phyloP scores from a whole-genome alignment of 2,888 invertebrate genomes.

The Morpho helenor region DNA sequence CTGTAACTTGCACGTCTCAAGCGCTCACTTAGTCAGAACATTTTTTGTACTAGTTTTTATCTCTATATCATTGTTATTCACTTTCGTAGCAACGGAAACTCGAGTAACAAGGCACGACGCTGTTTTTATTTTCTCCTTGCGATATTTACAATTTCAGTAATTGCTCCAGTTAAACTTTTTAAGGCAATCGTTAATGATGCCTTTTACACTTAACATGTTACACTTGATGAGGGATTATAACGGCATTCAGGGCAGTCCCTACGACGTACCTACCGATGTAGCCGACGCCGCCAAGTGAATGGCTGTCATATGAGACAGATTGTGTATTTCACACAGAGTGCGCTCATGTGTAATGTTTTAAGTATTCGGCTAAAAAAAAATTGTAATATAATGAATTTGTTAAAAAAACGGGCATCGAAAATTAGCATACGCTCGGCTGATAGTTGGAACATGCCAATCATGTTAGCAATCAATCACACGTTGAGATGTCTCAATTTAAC shows the following conservation, averaged over 20 bases:
- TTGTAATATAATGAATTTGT: conserved; percentile 31
- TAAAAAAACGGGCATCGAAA: conserved; percentile 43
- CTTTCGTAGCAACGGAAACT: conserved; percentile 75
- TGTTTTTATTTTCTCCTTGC: conserved; percentile 64
- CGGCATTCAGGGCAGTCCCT: conserved; percentile 55
- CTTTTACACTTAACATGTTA: conserved; percentile 69
- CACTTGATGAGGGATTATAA: conserved; percentile 72
- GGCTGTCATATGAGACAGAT: conserved; percentile 67
- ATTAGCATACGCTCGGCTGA: conserved; percentile 58
- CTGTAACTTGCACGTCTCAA: conserved; percentile 41
- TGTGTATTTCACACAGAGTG: conserved; percentile 61
- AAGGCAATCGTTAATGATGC: conserved; percentile 76
- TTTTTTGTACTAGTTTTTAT: conserved; percentile 67
- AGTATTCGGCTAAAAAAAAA: conserved; percentile 46
- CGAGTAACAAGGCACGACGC: conserved; percentile 66
- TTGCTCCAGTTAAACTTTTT: conserved; percentile 74
- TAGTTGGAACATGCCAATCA: conserved; percentile 64
- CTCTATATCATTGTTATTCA: conserved; percentile 65
- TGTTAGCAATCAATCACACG: conserved; percentile 67
- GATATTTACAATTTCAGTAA: conserved; percentile 74
- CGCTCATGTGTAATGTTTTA: conserved; percentile 58
- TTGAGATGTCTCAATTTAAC: conserved; percentile 69
- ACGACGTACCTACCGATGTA: conserved; percentile 45
- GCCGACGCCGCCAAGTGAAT: conserved; percentile 57
- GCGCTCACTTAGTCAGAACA: conserved; percentile 59